Percentiles rank a stretch among this genome's conserved stretches.
Conservation (phyloP, 53 echinoderm and acorn worm species). For the Luidia sarsii region DNA sequence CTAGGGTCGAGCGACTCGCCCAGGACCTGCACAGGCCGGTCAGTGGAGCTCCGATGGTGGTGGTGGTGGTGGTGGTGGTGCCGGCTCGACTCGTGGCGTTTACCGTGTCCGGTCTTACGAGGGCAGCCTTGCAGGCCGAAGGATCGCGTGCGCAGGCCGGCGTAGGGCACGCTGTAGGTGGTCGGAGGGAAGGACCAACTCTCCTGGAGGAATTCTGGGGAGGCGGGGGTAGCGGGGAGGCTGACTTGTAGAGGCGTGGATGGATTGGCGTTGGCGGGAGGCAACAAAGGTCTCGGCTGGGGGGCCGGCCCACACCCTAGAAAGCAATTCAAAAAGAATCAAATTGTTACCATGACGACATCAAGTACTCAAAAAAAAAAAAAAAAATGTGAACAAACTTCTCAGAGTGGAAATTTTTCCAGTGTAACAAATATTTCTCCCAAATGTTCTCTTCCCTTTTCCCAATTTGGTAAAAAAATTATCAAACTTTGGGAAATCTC, state of each 20-base stretch:
- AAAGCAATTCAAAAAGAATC: not conserved
- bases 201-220: constrained; percentile 36
- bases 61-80: too few species aligned
- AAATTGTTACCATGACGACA: not conserved
- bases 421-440: constrained; percentile 1
- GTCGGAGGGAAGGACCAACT: constrained; percentile 49
- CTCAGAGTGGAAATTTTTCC: not conserved
- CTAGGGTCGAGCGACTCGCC: constrained; percentile 31
- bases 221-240: constrained; percentile 20
- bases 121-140: constrained; percentile 40
- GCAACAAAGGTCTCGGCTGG: constrained; percentile 35
- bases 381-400: too few species aligned
- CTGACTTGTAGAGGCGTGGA: constrained; percentile 60
- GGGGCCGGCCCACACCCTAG: constrained; percentile 53
- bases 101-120: constrained; percentile 23
- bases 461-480: too few species aligned
- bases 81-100: not conserved
- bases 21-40: constrained; percentile 14
- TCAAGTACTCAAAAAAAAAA: not conserved
- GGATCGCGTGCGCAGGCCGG: constrained; percentile 25
- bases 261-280: constrained; percentile 36
- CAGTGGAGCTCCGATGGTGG: constrained; percentile 24
- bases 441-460: too few species aligned
- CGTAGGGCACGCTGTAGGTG: constrained; percentile 58
- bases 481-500: too few species aligned